Evolutionary conservation across 2,113 vertebrate genomes (phyloP), one percentile per base, ranked within the genome.

Genomic region (Oryzias woworae): DNA sequence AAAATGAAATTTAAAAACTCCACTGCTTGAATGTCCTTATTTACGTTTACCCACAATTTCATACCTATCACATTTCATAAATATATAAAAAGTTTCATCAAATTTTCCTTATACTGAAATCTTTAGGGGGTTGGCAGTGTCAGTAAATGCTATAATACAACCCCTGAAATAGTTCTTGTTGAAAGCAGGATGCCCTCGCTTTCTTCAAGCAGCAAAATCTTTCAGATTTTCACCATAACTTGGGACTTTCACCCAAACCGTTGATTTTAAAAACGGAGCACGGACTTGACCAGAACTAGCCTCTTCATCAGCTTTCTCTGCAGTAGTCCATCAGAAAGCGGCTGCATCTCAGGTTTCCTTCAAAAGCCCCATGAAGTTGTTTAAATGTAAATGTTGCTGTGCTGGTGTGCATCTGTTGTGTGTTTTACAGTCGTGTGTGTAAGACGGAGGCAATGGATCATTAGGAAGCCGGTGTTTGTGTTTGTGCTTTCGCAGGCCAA

Each of bases 231-330:
- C 57, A 48, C 63, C 75, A 56, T 58, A 57, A 61, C 72, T 5
- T 28, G 61, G 70, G 65, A 58, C 62, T 72, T 62, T 68, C 84
- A 84, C 69, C 62, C 71, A 88, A 86, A 87, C 78, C 53, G 62
- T 83, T 87, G 82, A 84, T 79, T 79, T 73, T 69, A 82, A 61
- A 20, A 75, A 59, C 50, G 16, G 36, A 67, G 51, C 66, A 62
- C 56, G 26, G 50, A 81, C 73, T 58, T 73, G 53, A 59, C 16
- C n/a, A 7, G 57, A 64, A 72, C 36, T 7, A 61, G 20, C 50
- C 58, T 62, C 53, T 58, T 63, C 59, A 36, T 63, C 57, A 67
- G 56, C 58, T 48, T 51, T 67, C 45, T 77, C 81, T 68, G 57
- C 59, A 55, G 63, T 75, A 73, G 78, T 24, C 22, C 66, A 54